Evolutionary conservation across 1,140 invertebrate genomes (phyloP), one percentile per base, ranked within the genome.

Genomic region (Orchestia grillus): DNA sequence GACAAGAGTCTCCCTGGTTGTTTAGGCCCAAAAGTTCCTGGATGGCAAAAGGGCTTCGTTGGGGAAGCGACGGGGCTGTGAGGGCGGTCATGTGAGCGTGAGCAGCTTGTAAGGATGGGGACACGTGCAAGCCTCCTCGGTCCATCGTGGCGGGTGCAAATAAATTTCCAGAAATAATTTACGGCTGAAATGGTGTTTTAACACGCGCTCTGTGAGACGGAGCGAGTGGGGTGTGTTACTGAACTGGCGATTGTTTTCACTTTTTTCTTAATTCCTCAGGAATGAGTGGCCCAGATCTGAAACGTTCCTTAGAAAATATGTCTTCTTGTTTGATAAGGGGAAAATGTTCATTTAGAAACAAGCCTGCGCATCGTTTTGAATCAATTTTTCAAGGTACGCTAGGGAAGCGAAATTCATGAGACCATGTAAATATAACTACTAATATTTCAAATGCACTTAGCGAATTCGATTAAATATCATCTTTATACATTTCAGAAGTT

Each of bases 1-100:
- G 94, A 1, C 96, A 96, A 43, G 96, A 96, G 0, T 97, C 96
- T 23, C 96, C 96, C 87, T 96, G 96, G 28, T 96, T 96, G 91
- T 98, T 98, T 77, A 99, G 97, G 0, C 99, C 99, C 97, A 99
- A 97, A 97, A 99, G 98, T 98, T 99, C 99, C 97, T 99, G 99
- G 97, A 99, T 99, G 96, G 98, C 99, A 97, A 99, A 99, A 41
- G 99, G 98, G 96, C 98, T 99, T 97, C 99, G 98, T 97, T 99
- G 98, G 96, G 98, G 98, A 98, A 98, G 98, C 95, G 97, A 97
- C 95, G 96, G 96, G 43, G 96, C 96, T 91, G 96, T 96, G 43
- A 97, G 95, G 91, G 96, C 96, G n/a, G 96, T 96, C 96, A 97
- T 97, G 96, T 97, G 96, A 92, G 96, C 96, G 96, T 97, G 96